phyloP scores from a whole-genome alignment of 2,113 vertebrate genomes.

The Myrmecobius fasciatus region DNA sequence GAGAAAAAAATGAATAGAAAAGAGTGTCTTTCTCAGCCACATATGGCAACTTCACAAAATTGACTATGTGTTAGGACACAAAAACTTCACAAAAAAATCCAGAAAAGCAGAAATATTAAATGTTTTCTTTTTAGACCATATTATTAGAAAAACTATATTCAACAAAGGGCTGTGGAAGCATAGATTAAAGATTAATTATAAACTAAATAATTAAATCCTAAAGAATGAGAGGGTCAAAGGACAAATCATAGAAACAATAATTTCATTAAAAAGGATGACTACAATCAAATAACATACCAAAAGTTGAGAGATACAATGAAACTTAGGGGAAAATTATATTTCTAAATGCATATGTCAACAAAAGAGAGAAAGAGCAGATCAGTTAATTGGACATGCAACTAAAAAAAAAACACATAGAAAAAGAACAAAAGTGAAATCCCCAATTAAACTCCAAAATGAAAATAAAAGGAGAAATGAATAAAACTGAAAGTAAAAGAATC shows the following conservation, averaged over 20 bases:
- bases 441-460: background rate
- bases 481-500: background rate
- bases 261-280: background rate
- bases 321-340: background rate
- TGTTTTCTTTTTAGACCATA: background rate
- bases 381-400: background rate
- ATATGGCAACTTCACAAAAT: background rate
- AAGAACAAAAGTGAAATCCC: background rate
- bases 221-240: background rate
- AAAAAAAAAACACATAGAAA: background rate
- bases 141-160: background rate
- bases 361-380: background rate
- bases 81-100: background rate
- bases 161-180: background rate
- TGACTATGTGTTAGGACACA: background rate
- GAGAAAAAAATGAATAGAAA: background rate
- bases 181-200: background rate
- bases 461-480: background rate
- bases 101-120: background rate
- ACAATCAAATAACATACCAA: background rate
- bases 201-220: background rate
- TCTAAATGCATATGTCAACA: background rate
- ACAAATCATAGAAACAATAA: background rate
- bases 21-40: background rate
- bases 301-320: background rate